Conservation (phyloP, 2,888 invertebrate species). For the Eupeodes luniger region DNA sequence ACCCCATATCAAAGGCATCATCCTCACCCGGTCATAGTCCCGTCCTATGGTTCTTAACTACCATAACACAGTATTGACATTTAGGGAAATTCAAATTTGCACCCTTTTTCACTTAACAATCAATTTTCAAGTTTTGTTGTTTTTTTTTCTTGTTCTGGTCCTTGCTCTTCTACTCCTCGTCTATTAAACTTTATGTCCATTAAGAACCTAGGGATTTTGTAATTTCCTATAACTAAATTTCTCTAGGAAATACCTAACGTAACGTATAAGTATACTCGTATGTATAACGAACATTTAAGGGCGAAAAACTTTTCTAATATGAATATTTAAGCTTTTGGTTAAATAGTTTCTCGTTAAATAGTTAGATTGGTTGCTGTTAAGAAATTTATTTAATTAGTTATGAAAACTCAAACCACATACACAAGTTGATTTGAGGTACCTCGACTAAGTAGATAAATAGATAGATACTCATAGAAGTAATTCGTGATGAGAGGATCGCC, state of each 20-base stretch:
- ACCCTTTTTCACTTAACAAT: slow-evolving; percentile 38
- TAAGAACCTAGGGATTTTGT: not conserved
- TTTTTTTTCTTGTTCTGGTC: not conserved
- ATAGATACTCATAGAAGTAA: no score
- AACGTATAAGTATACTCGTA: not conserved
- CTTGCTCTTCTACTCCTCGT: not conserved
- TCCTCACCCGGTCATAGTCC: not conserved
- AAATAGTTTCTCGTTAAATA: slow-evolving; percentile 14
- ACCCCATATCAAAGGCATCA: not conserved
- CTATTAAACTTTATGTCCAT: slow-evolving; percentile 8
- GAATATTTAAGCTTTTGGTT: slow-evolving; percentile 7
- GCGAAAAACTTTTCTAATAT: slow-evolving; percentile 3
- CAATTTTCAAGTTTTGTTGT: not conserved
- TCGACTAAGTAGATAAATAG: no score
- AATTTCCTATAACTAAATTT: not conserved
- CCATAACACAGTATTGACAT: not conserved
- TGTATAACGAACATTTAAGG: not conserved
- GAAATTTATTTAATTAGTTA: slow-evolving; percentile 23
- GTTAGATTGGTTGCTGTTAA: not conserved
- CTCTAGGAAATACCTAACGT: not conserved
- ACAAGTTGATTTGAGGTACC: no score
- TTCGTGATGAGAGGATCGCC: no score
- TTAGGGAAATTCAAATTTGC: slow-evolving; percentile 8
- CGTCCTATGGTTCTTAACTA: not conserved
- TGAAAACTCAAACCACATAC: not conserved